Percentiles rank a stretch among this genome's conserved stretches.
phyloP scores from a whole-genome alignment of 2,888 invertebrate species.

The Netelia fuscicornis region DNA sequence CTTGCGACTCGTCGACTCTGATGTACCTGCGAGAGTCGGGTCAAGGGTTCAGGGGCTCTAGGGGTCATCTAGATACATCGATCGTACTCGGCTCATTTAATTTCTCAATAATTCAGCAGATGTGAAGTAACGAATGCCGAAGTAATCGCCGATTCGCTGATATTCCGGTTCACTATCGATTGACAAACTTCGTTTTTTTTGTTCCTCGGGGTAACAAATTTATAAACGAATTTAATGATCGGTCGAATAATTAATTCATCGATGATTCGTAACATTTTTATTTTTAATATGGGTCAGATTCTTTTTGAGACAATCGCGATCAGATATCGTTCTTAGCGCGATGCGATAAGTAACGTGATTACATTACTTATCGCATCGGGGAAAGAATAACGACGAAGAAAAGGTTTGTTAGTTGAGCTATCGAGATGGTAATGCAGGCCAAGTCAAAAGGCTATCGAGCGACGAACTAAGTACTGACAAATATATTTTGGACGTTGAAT shows the following conservation, averaged over 20 bases:
- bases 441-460: conserved; percentile 28
- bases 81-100: conserved; percentile 38
- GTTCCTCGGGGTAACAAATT: too few relatives aligned
- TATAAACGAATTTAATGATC: too few relatives aligned
- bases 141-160: neutral
- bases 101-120: conserved; percentile 41
- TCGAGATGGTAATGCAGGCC: conserved; percentile 37
- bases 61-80: conserved; percentile 41
- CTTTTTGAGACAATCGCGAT: too few relatives aligned
- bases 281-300: too few relatives aligned
- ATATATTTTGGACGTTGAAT: conserved; percentile 22
- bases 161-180: too few relatives aligned
- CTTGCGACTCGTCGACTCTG: conserved; percentile 4
- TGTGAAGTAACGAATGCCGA: neutral
- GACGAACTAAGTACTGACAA: conserved; percentile 25
- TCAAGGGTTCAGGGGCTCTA: conserved; percentile 58
- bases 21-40: conserved; percentile 46
- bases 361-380: too few relatives aligned
- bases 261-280: too few relatives aligned
- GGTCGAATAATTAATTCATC: too few relatives aligned
- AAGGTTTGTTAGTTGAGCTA: conserved; percentile 21
- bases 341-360: conserved; percentile 14
- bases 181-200: too few relatives aligned
- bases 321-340: neutral
- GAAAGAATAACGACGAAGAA: conserved; percentile 7